Evolutionary conservation across 37 sponge, comb jelly and placozoan genomes (phyloP).

Genomic region (Diacarnus erythraeanus): DNA sequence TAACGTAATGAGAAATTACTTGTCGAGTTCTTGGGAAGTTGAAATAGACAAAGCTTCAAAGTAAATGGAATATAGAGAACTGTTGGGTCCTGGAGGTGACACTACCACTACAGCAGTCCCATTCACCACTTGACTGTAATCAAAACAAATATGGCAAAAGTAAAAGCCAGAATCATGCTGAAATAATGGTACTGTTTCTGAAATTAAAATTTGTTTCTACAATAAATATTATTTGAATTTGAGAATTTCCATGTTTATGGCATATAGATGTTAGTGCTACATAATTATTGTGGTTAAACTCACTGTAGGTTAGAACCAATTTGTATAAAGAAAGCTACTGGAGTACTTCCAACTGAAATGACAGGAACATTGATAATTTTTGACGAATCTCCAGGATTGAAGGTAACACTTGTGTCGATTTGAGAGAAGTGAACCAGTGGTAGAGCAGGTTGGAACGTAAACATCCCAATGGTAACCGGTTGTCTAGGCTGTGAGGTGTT

Average conservation of each 20-base stretch:
- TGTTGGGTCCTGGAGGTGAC: slow-evolving; percentile 7
- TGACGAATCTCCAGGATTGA: background rate
- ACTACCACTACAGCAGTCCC: background rate
- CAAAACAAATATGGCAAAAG: too few species aligned
- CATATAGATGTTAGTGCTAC: too few species aligned
- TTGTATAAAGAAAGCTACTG: slow-evolving; percentile 36
- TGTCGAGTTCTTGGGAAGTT: slow-evolving; percentile 3
- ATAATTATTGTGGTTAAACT: background rate
- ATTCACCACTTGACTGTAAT: background rate
- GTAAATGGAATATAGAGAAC: slow-evolving; percentile 21
- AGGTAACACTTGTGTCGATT: background rate
- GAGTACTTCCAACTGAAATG: slow-evolving; percentile 8
- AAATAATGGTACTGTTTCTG: too few species aligned
- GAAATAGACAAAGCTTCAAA: slow-evolving; percentile 9
- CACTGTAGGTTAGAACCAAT: slow-evolving; percentile 13
- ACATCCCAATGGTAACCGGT: slow-evolving; percentile 14
- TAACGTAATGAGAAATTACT: background rate
- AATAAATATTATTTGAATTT: too few species aligned
- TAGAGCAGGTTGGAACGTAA: slow-evolving; percentile 57
- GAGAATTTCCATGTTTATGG: too few species aligned
- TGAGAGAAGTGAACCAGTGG: slow-evolving; percentile 40
- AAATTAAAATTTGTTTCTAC: too few species aligned
- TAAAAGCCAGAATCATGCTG: too few species aligned
- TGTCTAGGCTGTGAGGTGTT: slow-evolving; percentile 5
- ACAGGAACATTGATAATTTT: background rate